These are phyloP conservation scores for Cavia aperea DNA, from an alignment of 2,113 vertebrate genomes.

Conservation along the genomic window DNA sequence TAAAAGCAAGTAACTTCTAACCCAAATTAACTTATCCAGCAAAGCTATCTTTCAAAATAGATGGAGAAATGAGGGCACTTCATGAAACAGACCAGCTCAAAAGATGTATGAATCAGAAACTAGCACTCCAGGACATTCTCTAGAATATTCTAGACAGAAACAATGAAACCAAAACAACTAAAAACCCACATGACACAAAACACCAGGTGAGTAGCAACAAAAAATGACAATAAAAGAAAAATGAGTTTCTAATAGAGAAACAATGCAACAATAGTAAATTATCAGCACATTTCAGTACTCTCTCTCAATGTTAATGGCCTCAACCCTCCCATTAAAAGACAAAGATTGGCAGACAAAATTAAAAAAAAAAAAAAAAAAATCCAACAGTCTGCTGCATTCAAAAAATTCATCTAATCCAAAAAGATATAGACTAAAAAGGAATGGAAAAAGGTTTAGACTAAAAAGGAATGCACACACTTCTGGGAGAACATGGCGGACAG, in stretches of 20 bases:
- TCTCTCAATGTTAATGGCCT: neutral
- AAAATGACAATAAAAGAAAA: neutral
- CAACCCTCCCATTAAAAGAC: neutral
- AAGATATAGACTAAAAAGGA: neutral
- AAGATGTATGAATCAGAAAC: neutral
- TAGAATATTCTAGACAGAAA: neutral
- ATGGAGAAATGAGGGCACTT: neutral
- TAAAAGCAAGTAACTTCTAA: neutral
- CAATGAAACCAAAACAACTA: neutral
- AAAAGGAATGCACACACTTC: no score
- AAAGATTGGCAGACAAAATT: neutral
- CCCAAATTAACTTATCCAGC: neutral
- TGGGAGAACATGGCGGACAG: no score
- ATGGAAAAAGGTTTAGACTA: neutral
- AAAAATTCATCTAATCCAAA: neutral
- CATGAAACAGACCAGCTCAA: neutral
- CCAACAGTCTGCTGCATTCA: neutral
- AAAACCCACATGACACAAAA: neutral
- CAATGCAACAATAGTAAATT: neutral
- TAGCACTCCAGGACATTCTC: neutral
- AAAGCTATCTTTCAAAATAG: neutral
- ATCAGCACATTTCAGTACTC: neutral
- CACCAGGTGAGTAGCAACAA: neutral
- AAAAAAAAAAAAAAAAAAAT: neutral
- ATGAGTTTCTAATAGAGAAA: neutral